Evolutionary conservation across 1,140 invertebrate genomes (phyloP).

Genomic region (Oedothorax gibbosus): DNA sequence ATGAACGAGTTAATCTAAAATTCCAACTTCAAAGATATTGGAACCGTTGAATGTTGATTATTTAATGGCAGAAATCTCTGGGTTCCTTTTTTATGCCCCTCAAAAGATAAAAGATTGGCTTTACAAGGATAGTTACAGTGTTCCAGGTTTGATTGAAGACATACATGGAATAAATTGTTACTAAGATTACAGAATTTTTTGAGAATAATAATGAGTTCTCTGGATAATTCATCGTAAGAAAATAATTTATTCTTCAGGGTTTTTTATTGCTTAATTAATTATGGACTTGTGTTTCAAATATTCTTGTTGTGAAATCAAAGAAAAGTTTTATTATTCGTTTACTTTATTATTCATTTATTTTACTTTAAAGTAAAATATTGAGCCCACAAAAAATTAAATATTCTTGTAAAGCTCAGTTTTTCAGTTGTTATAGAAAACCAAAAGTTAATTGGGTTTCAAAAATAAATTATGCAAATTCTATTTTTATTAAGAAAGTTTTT

Average conservation of each 20-base stretch:
- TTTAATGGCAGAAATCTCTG: conserved; percentile 2
- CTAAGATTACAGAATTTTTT: neutral
- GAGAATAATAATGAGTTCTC: neutral
- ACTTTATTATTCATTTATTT: too few species aligned
- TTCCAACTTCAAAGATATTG: conserved; percentile 26
- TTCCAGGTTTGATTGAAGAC: neutral
- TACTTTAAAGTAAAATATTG: too few species aligned
- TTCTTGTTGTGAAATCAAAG: too few species aligned
- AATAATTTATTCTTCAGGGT: too few species aligned
- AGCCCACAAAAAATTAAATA: too few species aligned
- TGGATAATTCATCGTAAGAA: neutral
- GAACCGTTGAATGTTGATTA: conserved; percentile 12
- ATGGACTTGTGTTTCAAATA: too few species aligned
- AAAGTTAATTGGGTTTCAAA: neutral
- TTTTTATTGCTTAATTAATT: too few species aligned
- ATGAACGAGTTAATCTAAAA: conserved; percentile 9
- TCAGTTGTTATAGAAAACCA: neutral
- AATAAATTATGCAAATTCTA: neutral
- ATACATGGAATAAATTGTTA: neutral
- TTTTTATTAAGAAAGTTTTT: neutral
- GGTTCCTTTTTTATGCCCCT: too few species aligned
- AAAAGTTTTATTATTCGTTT: too few species aligned
- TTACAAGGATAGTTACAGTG: neutral
- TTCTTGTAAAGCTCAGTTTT: neutral
- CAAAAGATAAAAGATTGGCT: neutral